Evolutionary conservation across 2,797 vertebrate species (phyloP).

Genomic region (Pyrrhura leucotis): DNA sequence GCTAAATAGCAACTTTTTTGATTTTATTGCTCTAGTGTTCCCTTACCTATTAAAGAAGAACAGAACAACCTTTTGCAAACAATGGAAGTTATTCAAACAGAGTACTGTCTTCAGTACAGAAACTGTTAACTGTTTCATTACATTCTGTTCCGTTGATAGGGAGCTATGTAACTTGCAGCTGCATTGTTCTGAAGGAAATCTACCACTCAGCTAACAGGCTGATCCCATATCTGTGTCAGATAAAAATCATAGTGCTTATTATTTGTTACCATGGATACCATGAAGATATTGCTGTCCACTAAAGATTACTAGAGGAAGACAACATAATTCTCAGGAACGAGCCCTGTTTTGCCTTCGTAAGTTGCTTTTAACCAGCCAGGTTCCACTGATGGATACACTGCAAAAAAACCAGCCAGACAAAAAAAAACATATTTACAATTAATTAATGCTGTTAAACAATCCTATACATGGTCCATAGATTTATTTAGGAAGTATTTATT

Average conservation of each 20-base stretch:
- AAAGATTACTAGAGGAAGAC: conserved; percentile 86
- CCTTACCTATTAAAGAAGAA: conserved; percentile 55
- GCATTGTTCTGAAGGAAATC: conserved; percentile 68
- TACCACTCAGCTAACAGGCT: conserved; percentile 62
- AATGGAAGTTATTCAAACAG: conserved; percentile 54
- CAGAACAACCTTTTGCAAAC: conserved; percentile 61
- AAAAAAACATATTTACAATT: neutral
- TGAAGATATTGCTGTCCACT: conserved; percentile 83
- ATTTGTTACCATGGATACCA: conserved; percentile 92
- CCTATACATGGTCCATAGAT: neutral
- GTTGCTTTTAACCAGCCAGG: conserved; percentile 97
- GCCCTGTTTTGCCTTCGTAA: conserved; percentile 91
- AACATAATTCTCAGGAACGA: conserved; percentile 94
- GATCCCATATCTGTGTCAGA: conserved; percentile 80
- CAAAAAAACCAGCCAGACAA: neutral
- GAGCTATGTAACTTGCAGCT: conserved; percentile 65
- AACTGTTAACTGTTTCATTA: conserved; percentile 63
- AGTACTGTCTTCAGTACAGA: conserved; percentile 61
- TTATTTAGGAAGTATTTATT: neutral
- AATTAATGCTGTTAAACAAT: neutral
- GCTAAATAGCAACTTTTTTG: conserved; percentile 14
- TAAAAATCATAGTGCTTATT: conserved; percentile 79
- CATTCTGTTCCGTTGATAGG: conserved; percentile 50
- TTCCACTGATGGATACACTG: conserved; percentile 93
- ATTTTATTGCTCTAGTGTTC: conserved; percentile 44